Evolutionary conservation across 2,113 vertebrate genomes (phyloP).

Genomic region (Ceyx margarethae): DNA sequence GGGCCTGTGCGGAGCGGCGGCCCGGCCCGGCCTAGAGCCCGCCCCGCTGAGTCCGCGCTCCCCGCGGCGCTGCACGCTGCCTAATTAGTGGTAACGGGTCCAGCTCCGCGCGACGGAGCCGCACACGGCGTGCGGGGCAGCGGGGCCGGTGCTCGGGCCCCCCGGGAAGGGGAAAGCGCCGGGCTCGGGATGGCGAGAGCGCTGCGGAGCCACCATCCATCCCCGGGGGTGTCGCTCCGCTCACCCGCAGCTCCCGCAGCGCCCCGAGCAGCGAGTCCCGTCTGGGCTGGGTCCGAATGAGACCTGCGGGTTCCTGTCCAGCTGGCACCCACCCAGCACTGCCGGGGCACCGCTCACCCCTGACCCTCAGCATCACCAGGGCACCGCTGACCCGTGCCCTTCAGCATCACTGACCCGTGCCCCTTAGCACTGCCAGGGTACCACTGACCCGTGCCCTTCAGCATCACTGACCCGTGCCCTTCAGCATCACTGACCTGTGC

Average conservation of each 20-base stretch:
- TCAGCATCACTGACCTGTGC: too few species aligned
- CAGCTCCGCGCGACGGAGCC: background rate
- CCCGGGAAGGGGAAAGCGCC: background rate
- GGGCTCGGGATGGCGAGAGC: accelerated
- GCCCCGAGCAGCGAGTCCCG: background rate
- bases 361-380: too few species aligned
- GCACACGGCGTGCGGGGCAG: too few species aligned
- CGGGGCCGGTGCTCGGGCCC: too few species aligned
- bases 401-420: too few species aligned
- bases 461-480: too few species aligned
- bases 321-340: background rate
- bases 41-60: background rate
- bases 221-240: background rate
- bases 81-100: too few species aligned
- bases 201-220: background rate
- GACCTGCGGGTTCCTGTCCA: too few species aligned
- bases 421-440: too few species aligned
- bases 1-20: background rate
- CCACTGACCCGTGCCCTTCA: too few species aligned
- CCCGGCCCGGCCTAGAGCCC: background rate
- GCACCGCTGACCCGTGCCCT: too few species aligned
- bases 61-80: background rate
- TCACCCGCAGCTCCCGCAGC: background rate
- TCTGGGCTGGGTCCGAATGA: too few species aligned
- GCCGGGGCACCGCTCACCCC: background rate